Conservation (phyloP, 2,888 invertebrate species). For the Sericinus montela region DNA sequence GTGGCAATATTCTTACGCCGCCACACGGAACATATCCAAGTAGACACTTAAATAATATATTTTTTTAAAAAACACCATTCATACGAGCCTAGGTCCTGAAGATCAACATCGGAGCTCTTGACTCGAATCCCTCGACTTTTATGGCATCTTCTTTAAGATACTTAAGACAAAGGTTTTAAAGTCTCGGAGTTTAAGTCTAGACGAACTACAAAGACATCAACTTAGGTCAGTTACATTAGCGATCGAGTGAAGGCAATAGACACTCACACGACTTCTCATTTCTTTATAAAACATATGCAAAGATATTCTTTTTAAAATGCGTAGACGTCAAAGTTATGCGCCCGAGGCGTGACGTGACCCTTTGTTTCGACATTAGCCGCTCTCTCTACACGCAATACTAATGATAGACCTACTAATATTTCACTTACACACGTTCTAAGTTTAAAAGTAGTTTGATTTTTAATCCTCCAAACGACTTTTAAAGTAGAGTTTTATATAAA, state of each 20-base stretch:
- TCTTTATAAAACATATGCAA: slow-evolving; percentile 6
- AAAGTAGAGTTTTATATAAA: neutral
- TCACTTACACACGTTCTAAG: neutral
- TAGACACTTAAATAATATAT: too few relatives aligned
- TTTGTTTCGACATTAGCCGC: slow-evolving; percentile 4
- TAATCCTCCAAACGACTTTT: slow-evolving; percentile 37
- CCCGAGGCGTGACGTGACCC: neutral
- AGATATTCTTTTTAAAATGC: slow-evolving; percentile 13
- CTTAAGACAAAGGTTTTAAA: too few relatives aligned
- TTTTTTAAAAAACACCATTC: too few relatives aligned
- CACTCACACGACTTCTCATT: neutral
- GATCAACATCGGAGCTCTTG: too few relatives aligned
- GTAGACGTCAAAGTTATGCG: slow-evolving; percentile 1
- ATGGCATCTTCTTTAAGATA: too few relatives aligned
- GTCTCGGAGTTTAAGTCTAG: too few relatives aligned
- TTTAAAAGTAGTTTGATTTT: neutral
- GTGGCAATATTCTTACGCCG: too few relatives aligned
- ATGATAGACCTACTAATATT: neutral
- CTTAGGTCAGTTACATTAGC: neutral
- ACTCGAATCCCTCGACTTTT: too few relatives aligned
- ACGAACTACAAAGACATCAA: too few relatives aligned
- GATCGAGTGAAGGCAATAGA: neutral
- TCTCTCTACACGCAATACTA: neutral
- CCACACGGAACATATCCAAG: too few relatives aligned
- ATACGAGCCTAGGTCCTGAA: too few relatives aligned